Evolutionary conservation across 2,797 vertebrate genomes (phyloP).

Genomic region (Danio choprae): DNA sequence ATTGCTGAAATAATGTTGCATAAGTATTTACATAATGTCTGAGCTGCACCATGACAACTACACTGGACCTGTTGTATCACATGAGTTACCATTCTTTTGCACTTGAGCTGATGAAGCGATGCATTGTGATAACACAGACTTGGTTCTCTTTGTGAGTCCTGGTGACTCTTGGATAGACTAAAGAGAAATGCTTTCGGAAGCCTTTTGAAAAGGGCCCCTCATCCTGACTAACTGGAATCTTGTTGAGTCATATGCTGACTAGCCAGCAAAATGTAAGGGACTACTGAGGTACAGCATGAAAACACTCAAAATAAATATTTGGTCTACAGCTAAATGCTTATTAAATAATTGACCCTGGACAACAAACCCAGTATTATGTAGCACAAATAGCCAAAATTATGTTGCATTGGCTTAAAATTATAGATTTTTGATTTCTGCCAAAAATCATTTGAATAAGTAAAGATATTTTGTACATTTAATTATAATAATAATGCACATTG

Average conservation of each 20-base stretch:
- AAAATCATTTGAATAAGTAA: too few relatives aligned
- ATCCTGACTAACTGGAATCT: slow-evolving; percentile 20
- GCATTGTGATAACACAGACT: slow-evolving; percentile 42
- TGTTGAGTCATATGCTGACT: slow-evolving; percentile 39
- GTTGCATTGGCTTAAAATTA: too few relatives aligned
- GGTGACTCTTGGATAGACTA: slow-evolving; percentile 30
- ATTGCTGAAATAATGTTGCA: slow-evolving; percentile 24
- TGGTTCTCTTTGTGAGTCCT: slow-evolving; percentile 29
- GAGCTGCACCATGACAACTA: background rate
- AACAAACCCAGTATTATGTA: too few relatives aligned
- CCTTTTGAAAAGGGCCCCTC: slow-evolving; percentile 43
- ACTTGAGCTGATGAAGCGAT: slow-evolving; percentile 19
- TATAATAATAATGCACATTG: too few relatives aligned
- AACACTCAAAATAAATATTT: background rate
- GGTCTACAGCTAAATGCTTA: background rate
- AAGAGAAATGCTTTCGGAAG: slow-evolving; percentile 38
- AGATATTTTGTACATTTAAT: too few relatives aligned
- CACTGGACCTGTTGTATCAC: slow-evolving; percentile 5
- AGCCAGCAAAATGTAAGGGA: background rate
- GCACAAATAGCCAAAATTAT: too few relatives aligned
- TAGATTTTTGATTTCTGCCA: too few relatives aligned
- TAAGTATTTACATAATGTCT: slow-evolving; percentile 54
- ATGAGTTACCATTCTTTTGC: background rate
- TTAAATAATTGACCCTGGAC: background rate
- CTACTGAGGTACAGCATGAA: background rate